Conservation (phyloP, 2,797 vertebrate genomes). For the Phalloptychus januarius region DNA sequence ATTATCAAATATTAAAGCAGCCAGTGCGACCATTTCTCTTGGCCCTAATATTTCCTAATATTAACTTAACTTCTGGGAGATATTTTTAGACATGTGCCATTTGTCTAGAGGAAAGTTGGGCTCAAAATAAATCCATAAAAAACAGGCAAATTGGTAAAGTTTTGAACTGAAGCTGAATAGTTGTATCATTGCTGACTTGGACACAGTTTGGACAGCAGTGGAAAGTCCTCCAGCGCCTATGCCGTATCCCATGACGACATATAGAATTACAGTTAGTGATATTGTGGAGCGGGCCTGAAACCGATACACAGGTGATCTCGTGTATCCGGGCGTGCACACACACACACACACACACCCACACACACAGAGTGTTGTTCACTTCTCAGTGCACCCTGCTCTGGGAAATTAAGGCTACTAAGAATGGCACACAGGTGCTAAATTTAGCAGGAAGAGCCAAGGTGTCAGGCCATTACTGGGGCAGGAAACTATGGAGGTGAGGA, state of each 20-base stretch:
- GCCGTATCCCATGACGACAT: constrained; percentile 56
- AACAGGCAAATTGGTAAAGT: constrained; percentile 2
- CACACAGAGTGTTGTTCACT: constrained; percentile 61
- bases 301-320: constrained; percentile 53
- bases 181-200: constrained; percentile 18
- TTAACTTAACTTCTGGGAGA: constrained; percentile 46
- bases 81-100: constrained; percentile 19
- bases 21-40: constrained; percentile 59
- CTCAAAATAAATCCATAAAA: constrained; percentile 35
- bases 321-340: constrained; percentile 57
- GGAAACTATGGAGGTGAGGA: constrained; percentile 40
- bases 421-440: constrained; percentile 52
- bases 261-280: constrained; percentile 74
- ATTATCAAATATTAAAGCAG: constrained; percentile 78
- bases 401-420: constrained; percentile 38
- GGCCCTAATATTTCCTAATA: constrained; percentile 65
- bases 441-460: constrained; percentile 39
- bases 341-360: neutral
- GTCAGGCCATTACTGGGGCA: constrained; percentile 11
- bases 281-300: constrained; percentile 67
- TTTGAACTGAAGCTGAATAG: constrained; percentile 4
- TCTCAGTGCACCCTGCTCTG: constrained; percentile 64
- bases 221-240: constrained; percentile 49
- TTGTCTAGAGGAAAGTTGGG: constrained; percentile 42
- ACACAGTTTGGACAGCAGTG: constrained; percentile 52